Evolutionary conservation across 1,140 invertebrate species (phyloP).

Genomic region (Euglossa dilemma): DNA sequence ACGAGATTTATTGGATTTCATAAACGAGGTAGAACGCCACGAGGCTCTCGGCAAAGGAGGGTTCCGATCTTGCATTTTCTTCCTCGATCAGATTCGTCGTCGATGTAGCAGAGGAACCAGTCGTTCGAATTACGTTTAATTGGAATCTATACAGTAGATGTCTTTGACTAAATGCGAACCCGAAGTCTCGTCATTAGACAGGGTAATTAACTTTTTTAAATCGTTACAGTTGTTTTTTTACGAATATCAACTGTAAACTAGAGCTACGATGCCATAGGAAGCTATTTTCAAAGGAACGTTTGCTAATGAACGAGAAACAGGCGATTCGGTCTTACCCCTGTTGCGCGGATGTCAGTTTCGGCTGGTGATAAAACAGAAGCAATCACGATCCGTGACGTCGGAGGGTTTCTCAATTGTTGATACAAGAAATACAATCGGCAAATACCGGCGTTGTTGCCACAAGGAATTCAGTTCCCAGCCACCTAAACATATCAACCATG

Average conservation of each 20-base stretch:
- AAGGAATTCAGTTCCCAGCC: constrained; percentile 55
- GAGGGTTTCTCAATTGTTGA: constrained; percentile 30
- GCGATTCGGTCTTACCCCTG: not conserved
- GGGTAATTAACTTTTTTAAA: too few species aligned
- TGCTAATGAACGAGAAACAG: not conserved
- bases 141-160: too few species aligned
- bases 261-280: not conserved
- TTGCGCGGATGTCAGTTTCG: not conserved
- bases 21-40: not conserved
- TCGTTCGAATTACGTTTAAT: not conserved
- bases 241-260: too few species aligned
- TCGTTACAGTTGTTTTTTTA: too few species aligned
- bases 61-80: not conserved
- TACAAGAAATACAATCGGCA: constrained; percentile 49
- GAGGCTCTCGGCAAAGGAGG: too few species aligned
- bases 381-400: not conserved
- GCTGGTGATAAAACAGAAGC: constrained; percentile 2
- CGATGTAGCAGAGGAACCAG: not conserved
- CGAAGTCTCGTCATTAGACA: too few species aligned
- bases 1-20: not conserved
- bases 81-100: not conserved
- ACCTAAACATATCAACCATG: constrained; percentile 58
- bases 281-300: not conserved
- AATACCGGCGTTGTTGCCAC: constrained; percentile 48
- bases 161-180: too few species aligned